phyloP scores from a whole-genome alignment of 2,888 invertebrate genomes.

The Cataglyphis albicans region DNA sequence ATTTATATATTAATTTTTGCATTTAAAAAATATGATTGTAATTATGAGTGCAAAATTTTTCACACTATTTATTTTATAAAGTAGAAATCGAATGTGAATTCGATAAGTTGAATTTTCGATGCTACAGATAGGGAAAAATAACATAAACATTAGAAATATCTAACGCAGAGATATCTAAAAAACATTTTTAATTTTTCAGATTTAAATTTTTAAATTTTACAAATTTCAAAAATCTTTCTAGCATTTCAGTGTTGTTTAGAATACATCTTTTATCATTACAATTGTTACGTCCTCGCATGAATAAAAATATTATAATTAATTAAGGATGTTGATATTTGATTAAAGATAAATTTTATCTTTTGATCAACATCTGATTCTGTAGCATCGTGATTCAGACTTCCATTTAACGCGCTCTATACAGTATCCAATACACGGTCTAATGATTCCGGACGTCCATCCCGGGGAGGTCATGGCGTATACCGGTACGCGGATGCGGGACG shows the following conservation, averaged over 20 bases:
- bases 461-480: conserved; percentile 26
- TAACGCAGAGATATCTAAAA: not conserved
- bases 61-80: not conserved
- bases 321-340: too few relatives aligned
- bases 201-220: not conserved
- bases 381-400: not conserved
- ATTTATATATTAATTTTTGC: not conserved
- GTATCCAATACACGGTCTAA: not conserved
- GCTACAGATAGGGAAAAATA: not conserved
- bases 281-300: not conserved
- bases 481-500: conserved; percentile 16
- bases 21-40: conserved; percentile 12
- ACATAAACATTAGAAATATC: not conserved
- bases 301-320: too few relatives aligned
- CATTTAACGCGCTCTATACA: not conserved
- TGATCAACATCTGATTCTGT: not conserved
- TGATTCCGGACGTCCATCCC: conserved; percentile 19
- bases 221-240: not conserved
- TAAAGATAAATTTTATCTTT: too few relatives aligned
- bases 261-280: not conserved
- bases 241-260: not conserved
- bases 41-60: not conserved
- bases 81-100: not conserved
- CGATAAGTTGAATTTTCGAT: not conserved
- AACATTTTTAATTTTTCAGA: not conserved